These are phyloP conservation scores for Lepus townsendii DNA, from an alignment of 2,797 vertebrate species.

Conservation along the genomic window DNA sequence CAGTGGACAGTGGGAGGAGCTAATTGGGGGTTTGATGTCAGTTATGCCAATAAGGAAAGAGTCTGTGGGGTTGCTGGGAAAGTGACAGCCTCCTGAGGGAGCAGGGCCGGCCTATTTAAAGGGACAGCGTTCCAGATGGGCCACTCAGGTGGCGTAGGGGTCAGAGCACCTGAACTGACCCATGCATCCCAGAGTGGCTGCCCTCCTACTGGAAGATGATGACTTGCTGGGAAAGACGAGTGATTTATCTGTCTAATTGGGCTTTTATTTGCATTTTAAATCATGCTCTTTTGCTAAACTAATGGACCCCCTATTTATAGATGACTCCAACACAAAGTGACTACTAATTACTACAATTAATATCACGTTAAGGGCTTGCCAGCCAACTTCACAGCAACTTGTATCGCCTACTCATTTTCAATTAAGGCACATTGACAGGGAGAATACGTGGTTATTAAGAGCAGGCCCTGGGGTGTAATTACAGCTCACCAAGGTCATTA, in stretches of 20 bases:
- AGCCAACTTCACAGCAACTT: slow-evolving; percentile 88
- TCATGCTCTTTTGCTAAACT: slow-evolving; percentile 87
- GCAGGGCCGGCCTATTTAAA: slow-evolving; percentile 58
- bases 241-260: slow-evolving; percentile 82
- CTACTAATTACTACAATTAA: slow-evolving; percentile 93
- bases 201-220: slow-evolving; percentile 8
- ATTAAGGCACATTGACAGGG: slow-evolving; percentile 89
- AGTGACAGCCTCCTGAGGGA: slow-evolving; percentile 8
- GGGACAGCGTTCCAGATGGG: not conserved
- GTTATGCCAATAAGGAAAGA: not conserved
- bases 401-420: slow-evolving; percentile 91
- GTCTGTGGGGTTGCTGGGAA: not conserved
- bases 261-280: slow-evolving; percentile 91
- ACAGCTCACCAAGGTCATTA: slow-evolving; percentile 87
- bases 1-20: slow-evolving; percentile 44
- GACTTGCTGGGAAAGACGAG: slow-evolving; percentile 75
- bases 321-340: slow-evolving; percentile 91
- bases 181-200: not conserved
- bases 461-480: slow-evolving; percentile 88
- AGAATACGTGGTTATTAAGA: slow-evolving; percentile 89
- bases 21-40: not conserved
- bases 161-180: slow-evolving; percentile 53
- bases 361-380: slow-evolving; percentile 89
- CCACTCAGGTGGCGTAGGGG: not conserved
- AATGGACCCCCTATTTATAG: slow-evolving; percentile 91